Evolutionary conservation across 2,113 vertebrate genomes (phyloP).

Genomic region (Gadus macrocephalus): DNA sequence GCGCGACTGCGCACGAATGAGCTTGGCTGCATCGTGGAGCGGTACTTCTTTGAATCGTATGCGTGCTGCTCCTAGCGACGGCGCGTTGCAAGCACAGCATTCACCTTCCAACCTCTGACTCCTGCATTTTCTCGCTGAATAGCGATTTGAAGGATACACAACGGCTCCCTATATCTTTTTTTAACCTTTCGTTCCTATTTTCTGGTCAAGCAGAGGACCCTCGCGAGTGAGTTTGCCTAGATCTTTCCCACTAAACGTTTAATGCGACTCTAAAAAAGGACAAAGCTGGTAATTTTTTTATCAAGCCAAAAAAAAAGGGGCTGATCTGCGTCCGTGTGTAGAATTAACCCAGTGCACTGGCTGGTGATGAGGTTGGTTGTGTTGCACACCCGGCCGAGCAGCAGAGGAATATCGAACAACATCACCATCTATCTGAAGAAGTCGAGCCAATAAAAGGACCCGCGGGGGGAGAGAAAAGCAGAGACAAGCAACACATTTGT

Average conservation of each 20-base stretch:
- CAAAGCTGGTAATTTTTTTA: conserved; percentile 42
- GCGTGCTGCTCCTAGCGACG: conserved; percentile 69
- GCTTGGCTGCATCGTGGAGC: conserved; percentile 53
- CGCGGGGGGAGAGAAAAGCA: conserved; percentile 14
- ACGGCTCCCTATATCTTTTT: background rate
- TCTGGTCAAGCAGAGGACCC: conserved; percentile 12
- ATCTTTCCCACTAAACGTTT: conserved; percentile 18
- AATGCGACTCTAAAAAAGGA: conserved; percentile 35
- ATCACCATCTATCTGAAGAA: conserved; percentile 60
- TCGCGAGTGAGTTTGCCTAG: conserved; percentile 4
- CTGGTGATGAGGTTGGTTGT: conserved; percentile 74
- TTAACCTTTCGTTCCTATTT: background rate
- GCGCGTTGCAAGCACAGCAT: conserved; percentile 63
- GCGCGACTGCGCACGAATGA: background rate
- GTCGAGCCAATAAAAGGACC: conserved; percentile 52
- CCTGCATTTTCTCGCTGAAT: conserved; percentile 38
- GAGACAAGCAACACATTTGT: conserved; percentile 27
- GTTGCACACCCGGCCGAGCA: conserved; percentile 53
- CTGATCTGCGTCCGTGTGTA: conserved; percentile 55
- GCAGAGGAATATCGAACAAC: conserved; percentile 34
- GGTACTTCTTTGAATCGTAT: conserved; percentile 48
- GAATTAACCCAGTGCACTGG: conserved; percentile 36
- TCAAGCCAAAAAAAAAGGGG: conserved; percentile 34
- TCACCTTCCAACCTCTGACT: conserved; percentile 73
- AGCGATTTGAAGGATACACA: conserved; percentile 37